These are phyloP conservation scores for Thamnaconus septentrionalis DNA, from an alignment of 2,113 vertebrate species.

Conservation along the genomic window DNA sequence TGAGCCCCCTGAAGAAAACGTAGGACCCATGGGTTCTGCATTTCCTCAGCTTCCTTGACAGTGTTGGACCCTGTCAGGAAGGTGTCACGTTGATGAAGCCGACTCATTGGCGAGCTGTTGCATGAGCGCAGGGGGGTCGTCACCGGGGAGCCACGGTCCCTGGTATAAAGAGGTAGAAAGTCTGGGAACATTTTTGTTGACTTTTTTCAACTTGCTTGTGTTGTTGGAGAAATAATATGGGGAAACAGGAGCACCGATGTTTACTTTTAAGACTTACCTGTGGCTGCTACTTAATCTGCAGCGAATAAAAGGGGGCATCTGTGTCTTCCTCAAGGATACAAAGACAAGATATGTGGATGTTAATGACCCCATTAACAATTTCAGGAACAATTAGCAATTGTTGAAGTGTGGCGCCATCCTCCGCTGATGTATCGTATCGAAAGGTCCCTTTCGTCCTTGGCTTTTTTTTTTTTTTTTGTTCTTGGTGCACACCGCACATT, in stretches of 20 bases:
- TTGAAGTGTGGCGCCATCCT: not conserved
- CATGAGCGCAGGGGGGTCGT: conserved; percentile 30
- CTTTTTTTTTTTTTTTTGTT: not conserved
- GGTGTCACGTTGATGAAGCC: conserved; percentile 48
- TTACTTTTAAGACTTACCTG: too few species aligned
- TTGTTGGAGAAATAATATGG: too few species aligned
- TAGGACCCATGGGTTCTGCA: conserved; percentile 42
- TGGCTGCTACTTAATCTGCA: not conserved
- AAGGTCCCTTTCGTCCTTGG: conserved; percentile 14
- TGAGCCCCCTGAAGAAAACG: conserved; percentile 49
- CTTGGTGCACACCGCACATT: conserved; percentile 21
- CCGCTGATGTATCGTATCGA: not conserved
- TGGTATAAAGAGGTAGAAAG: not conserved
- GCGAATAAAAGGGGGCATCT: not conserved
- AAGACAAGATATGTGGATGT: not conserved
- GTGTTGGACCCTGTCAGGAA: conserved; percentile 41
- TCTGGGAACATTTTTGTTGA: too few species aligned
- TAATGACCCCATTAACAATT: too few species aligned
- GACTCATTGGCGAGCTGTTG: conserved; percentile 47
- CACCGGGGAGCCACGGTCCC: conserved; percentile 28
- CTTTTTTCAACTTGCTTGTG: too few species aligned
- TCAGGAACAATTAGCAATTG: not conserved
- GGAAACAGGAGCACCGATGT: too few species aligned
- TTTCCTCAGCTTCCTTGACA: conserved; percentile 52
- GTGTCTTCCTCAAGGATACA: conserved; percentile 19